Evolutionary conservation across 35 echinoderm and acorn worm genomes (phyloP), one percentile per base, ranked within the genome.

Genomic region (Acanthaster planci): DNA sequence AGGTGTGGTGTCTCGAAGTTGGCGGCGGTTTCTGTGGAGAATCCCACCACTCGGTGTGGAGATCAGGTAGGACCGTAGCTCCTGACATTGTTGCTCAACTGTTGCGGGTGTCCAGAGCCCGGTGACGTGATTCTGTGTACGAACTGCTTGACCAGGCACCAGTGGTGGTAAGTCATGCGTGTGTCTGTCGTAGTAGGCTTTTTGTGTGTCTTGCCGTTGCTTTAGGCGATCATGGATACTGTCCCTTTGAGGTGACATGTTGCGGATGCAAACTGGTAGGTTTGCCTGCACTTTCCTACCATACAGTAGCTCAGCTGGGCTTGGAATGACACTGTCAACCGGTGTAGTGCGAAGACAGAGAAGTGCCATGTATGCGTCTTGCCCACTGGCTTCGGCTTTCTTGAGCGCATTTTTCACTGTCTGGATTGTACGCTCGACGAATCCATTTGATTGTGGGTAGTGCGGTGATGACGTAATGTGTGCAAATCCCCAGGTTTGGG

Each of bases 371-470:
- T 87, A 37, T 5, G 78, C 8, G 38, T 93, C 50, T 26, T 17
- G 16, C 1, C 67, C 50, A 47, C 79, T 68, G 18, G 44, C 51
- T 14, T 64, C 58, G 8, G 84, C 80, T 77, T 90, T 90, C 29
- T 86, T 76, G 7, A 91, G 44, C 27, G 78, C 82, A 26, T 79
- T 95, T n/a, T 94, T 94, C 4, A 90, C 84, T 39, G 76, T 89
- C 14, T 88, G 75, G 5, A 93, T 57, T 31, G 55, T 76, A 9
- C 86, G 38, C 37, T 89, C 82, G 50, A 89, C 86, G 53, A 85
- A 89, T 30, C 87, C 92, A 51, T 93, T 93, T 1, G 92, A 93
- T 17, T 88, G 72, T 8, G 87, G 86, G 82, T 88, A 93, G 36
- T 77, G 31, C 14, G 85, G 81, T 18, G 78, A 77, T 18, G 91